Base-by-base conservation (phyloP, 2,797 vertebrate species). In the Spinus pinus region DNA sequence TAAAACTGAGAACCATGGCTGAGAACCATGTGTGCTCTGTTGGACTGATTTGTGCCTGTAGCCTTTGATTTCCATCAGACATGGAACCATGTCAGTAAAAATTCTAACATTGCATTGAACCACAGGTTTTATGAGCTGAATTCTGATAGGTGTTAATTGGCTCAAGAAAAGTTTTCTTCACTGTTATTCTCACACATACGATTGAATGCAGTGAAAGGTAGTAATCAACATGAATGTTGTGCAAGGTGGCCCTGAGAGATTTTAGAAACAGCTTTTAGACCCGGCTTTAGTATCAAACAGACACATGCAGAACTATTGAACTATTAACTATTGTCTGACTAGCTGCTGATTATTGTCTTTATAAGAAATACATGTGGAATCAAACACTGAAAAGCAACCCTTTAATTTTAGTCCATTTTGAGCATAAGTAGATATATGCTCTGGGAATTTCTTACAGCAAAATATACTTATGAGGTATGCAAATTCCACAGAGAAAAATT, bases 11-110 rank as follows among this genome's bases (percentile, higher is more conserved):
- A 35, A 56, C 31, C 3, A 0, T 31, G 49, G 42, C 30, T 10
- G 5, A 74, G 72, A 74, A 13, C n/a, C 37, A 2, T 0, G 0
- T n/a, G 42, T 2, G 1, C 53, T 51, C 53, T 75, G 46, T n/a
- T 56, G 54, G 53, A 41, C 47, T 0, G 0, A 17, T 47, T 23
- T 64, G 19, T 79, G 53, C 42, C 28, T 0, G 0, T 30, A 46
- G 65, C 50, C 72, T 49, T 41, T 77, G 70, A 42, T 39, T 92
- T 91, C 81, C 54, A 44, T 60, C 74, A 61, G 20, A 66, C 1
- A 0, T 35, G n/a, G 37, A 61, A n/a, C 47, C 13, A 16, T 1
- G 2, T 67, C 56, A 42, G 4, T 33, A 66, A 71, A 77, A 89
- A 62, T 81, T 80, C 51, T 64, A 35, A 39, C 27, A 4, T 20